Percentiles rank a stretch among this genome's conserved stretches.
These are phyloP conservation scores for Tretioscincus oriximinensis DNA, from an alignment of 2,113 vertebrate species.

Conservation along the genomic window DNA sequence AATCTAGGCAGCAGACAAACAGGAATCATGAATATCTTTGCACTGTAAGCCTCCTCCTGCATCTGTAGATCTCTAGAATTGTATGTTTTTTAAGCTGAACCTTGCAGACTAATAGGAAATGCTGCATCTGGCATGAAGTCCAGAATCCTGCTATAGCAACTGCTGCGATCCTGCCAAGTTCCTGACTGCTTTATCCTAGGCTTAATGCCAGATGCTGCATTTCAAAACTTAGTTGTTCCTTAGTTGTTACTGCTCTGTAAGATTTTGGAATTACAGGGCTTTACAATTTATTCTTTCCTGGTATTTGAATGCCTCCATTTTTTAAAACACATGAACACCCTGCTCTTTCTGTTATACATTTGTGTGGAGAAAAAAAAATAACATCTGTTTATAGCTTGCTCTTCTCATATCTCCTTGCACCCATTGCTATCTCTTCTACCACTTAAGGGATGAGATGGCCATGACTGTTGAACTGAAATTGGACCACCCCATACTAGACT, in stretches of 20 bases:
- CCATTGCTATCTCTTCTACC: not conserved
- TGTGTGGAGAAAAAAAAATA: too few relatives aligned
- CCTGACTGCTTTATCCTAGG: not conserved
- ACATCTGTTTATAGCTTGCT: not conserved
- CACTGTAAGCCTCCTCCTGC: too few relatives aligned
- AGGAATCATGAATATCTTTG: too few relatives aligned
- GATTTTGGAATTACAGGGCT: not conserved
- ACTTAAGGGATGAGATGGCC: not conserved
- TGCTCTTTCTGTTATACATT: not conserved
- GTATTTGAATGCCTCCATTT: not conserved
- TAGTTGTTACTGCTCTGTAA: not conserved
- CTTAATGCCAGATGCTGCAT: constrained; percentile 11
- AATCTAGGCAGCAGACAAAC: too few relatives aligned
- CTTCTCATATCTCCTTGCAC: not conserved
- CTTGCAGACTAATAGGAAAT: too few relatives aligned
- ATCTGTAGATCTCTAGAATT: too few relatives aligned
- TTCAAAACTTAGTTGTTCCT: constrained; percentile 12
- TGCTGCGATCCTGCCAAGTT: constrained; percentile 25
- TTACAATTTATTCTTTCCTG: constrained; percentile 8
- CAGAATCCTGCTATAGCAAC: not conserved
- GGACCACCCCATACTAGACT: not conserved
- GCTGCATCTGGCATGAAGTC: too few relatives aligned
- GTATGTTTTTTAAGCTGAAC: too few relatives aligned
- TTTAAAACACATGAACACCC: not conserved
- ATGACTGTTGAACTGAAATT: not conserved